Evolutionary conservation across 2,113 vertebrate species (phyloP).

Genomic region (Chinchilla lanigera): DNA sequence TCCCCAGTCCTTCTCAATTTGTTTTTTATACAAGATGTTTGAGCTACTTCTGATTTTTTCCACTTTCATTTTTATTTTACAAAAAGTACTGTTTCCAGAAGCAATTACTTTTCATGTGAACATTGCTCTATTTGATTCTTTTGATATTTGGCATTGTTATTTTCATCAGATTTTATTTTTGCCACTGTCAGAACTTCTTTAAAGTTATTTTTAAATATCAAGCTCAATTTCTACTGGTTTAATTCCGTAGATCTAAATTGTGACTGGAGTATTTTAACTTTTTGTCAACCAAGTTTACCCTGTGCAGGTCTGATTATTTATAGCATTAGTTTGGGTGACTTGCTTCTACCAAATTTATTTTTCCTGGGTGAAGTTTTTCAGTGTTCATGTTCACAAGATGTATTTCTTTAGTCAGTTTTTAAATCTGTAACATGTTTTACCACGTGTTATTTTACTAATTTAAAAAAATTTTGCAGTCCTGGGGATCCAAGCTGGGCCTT

Average conservation of each 20-base stretch:
- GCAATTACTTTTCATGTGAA: background rate
- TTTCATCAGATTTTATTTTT: background rate
- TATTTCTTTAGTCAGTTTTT: background rate
- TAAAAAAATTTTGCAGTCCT: background rate
- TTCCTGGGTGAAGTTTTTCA: background rate
- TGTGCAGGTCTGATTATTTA: background rate
- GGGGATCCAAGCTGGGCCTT: background rate
- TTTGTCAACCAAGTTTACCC: background rate
- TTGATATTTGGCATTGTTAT: background rate
- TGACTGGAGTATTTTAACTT: conserved; percentile 13
- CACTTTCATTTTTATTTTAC: conserved; percentile 4
- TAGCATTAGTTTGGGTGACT: background rate
- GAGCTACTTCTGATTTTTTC: background rate
- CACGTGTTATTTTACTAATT: background rate
- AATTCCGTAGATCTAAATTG: background rate
- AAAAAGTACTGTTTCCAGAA: background rate
- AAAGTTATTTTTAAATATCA: background rate
- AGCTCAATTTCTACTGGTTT: background rate
- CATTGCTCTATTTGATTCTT: background rate
- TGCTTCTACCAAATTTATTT: conserved; percentile 12
- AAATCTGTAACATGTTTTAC: background rate
- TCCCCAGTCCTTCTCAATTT: background rate
- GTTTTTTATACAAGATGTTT: background rate
- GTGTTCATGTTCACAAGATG: background rate
- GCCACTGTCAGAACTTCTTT: background rate